These are phyloP conservation scores for Butastur rufipennis DNA, from an alignment of 2,113 vertebrate genomes.

Conservation along the genomic window DNA sequence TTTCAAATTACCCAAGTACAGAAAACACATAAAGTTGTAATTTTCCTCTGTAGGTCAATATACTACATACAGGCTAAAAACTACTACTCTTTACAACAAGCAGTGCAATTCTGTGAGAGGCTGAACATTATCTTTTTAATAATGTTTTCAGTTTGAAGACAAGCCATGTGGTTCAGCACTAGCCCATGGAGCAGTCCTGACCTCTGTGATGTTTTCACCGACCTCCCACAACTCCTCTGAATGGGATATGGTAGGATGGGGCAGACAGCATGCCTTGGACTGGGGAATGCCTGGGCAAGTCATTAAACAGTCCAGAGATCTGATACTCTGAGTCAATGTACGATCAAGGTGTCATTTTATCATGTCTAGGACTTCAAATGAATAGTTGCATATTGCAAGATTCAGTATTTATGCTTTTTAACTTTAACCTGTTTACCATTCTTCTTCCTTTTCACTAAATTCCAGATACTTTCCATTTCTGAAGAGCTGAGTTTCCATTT, in stretches of 20 bases:
- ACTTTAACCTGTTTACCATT: not conserved
- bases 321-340: not conserved
- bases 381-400: not conserved
- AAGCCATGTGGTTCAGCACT: not conserved
- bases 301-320: not conserved
- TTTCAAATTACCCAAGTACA: not conserved
- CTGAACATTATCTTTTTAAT: not conserved
- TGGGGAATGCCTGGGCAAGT: not conserved
- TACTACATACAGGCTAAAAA: not conserved
- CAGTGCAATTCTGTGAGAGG: not conserved
- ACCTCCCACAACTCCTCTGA: not conserved
- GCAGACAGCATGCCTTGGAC: not conserved
- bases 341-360: not conserved
- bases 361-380: not conserved
- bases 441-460: not conserved
- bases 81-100: not conserved
- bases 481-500: not conserved
- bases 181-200: not conserved
- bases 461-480: not conserved
- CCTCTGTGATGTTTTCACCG: not conserved
- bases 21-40: not conserved
- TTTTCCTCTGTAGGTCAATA: not conserved
- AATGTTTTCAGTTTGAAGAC: not conserved
- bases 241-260: accelerated
- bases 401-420: not conserved